Percentiles rank a stretch among this genome's conserved stretches.
These are phyloP conservation scores for Crematogaster levior DNA, from an alignment of 2,888 invertebrate species.

Conservation along the genomic window DNA sequence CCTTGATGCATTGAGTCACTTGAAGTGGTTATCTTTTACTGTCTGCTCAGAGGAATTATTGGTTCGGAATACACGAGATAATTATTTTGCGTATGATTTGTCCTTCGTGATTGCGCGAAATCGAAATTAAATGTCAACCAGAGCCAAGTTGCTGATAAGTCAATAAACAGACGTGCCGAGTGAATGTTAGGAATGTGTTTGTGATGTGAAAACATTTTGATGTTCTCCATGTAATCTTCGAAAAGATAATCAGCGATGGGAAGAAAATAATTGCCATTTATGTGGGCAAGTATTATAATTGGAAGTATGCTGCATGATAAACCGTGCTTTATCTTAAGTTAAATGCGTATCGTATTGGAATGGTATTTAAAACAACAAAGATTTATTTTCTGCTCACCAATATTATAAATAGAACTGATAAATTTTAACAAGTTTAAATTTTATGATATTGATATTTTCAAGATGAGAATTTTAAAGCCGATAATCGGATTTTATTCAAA, in stretches of 20 bases:
- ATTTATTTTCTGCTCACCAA: not conserved
- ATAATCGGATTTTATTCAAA: slow-evolving; percentile 1
- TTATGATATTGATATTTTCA: not conserved
- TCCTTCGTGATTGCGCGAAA: not conserved
- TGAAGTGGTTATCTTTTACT: slow-evolving; percentile 77
- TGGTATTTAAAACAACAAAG: not conserved
- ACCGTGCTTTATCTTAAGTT: slow-evolving; percentile 1
- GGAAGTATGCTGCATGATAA: not conserved
- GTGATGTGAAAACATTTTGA: not conserved
- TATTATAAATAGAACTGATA: not conserved
- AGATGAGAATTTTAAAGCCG: not conserved
- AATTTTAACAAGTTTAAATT: not conserved
- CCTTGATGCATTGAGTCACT: slow-evolving; percentile 75
- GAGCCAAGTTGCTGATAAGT: not conserved
- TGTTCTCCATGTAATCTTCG: not conserved
- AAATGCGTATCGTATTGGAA: not conserved
- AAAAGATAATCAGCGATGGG: slow-evolving; percentile 24
- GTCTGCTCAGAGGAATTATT: slow-evolving; percentile 60
- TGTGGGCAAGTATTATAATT: not conserved
- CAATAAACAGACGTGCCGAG: not conserved
- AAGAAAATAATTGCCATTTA: not conserved
- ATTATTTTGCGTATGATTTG: slow-evolving; percentile 24
- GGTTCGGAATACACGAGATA: slow-evolving; percentile 24
- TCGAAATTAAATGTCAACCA: not conserved
- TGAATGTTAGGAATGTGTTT: not conserved